Evolutionary conservation across 2,797 vertebrate species (phyloP).

Genomic region (Smutsia gigantea): DNA sequence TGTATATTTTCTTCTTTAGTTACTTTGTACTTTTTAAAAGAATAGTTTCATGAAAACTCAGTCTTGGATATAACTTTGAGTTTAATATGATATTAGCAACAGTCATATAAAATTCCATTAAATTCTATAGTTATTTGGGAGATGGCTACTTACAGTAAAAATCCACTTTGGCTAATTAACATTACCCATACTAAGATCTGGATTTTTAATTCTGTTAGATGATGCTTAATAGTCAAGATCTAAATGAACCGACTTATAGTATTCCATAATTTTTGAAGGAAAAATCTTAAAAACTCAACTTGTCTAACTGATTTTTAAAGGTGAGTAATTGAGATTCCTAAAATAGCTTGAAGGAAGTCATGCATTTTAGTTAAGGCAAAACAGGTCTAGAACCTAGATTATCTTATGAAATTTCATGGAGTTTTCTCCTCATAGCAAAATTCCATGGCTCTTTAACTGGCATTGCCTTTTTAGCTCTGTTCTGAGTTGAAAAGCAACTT

Average conservation of each 20-base stretch:
- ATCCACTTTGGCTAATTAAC: neutral
- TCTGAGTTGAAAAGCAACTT: neutral
- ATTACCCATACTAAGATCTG: neutral
- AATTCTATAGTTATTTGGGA: neutral
- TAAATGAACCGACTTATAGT: neutral
- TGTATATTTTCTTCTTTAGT: neutral
- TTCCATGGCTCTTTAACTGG: neutral
- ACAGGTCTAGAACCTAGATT: neutral
- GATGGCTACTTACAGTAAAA: neutral
- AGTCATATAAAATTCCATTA: neutral
- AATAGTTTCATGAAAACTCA: neutral
- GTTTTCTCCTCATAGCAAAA: constrained; percentile 8
- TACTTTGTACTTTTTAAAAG: constrained; percentile 23
- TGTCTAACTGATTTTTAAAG: neutral
- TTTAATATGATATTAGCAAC: neutral
- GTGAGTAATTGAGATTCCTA: neutral
- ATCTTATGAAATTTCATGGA: neutral
- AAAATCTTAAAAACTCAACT: neutral
- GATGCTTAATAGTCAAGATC: neutral
- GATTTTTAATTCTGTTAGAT: neutral
- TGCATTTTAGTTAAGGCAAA: neutral
- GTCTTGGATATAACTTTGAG: neutral
- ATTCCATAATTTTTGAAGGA: neutral
- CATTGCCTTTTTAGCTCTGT: neutral
- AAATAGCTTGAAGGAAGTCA: neutral